Base-by-base conservation (phyloP, 2,797 vertebrate genomes). In the Enteromius viviparus region DNA sequence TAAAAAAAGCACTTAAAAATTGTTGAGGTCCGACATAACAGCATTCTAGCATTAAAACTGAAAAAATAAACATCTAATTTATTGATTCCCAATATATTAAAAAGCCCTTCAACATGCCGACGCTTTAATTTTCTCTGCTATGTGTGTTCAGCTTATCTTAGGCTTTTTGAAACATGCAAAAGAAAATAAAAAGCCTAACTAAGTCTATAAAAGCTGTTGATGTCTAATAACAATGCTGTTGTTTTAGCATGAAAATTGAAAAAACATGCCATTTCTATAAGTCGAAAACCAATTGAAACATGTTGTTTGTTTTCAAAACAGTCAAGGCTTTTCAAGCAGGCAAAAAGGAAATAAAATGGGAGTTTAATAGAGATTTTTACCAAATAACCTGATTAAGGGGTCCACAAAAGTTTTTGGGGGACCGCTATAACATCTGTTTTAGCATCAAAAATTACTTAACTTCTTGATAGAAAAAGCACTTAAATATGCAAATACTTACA, bases 81-180 rank as follows among this genome's bases (percentile, higher is more conserved):
- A 17, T 19, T 65, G 29, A 65, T 29, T 65, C 62, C 29, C 15
- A 65, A 34, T 65, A 17, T 12, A 60, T 60, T 60, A 60, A 60
- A 55, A 60, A 65, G 62, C 62, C 17, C 29, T 34, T 15, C 26
- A 10, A 21, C 45, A 45, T 66, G 75, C 68, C 55, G 21, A 64
- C 14, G 2, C 47, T 47, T 37, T 40, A 42, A 29, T 70, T 34
- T 21, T 15, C 40, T 15, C 42, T 85, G 83, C 84, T 82, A 23
- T 58, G 32, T 32, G 29, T 9, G 6, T 29, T 62, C 3, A 8
- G 26, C 29, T 64, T 17, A 62, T 23, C 6, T 14, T 29, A 64
- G 60, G 78, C 84, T 85, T 87, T 85, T 84, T 79, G n/a, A 87
- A 86, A 86, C 76, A 87, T 51, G 79, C 3, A 81, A 65, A 84